Base-by-base conservation (phyloP, 2,113 vertebrate genomes). In the Alligator sinensis region DNA sequence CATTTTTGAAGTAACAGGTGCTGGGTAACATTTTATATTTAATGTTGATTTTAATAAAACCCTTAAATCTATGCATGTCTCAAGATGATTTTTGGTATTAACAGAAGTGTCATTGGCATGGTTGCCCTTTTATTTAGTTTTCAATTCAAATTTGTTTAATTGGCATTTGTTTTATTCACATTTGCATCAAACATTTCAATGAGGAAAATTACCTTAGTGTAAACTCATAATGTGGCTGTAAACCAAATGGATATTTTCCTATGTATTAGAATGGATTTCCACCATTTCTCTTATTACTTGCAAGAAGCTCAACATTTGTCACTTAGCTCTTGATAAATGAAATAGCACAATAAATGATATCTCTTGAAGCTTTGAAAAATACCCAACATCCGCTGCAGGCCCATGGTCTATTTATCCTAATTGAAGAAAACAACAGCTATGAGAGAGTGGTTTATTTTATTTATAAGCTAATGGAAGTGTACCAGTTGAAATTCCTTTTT, bases 391-490 rank as follows among this genome's bases (percentile, higher is more conserved):
- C 24, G 74, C 61, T 81, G n/a, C 16, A 54, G 54, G 12, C 25
- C 1, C 1, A 2, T 16, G 70, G 59, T 30, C 28, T 0, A 1
- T 30, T 13, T 11, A n/a, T 59, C 68, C 38, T 38, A 28, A 28
- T 21, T 47, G 63, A 30, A 80, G 55, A 74, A 68, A 8, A 34
- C 5, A 72, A 38, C n/a, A 34, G 9, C 30, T 0, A 30, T 34
- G 30, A 59, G 14, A n/a, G 9, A 61, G 24, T 61, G 47, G 17
- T 1, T 5, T 28, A 2, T 11, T 58, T 21, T 7, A 0, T 4
- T 90, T 86, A 38, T 74, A 2, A 79, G 27, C 11, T 22, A n/a
- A 2, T 78, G 77, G 2, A n/a, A 3, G 58, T 7, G 9, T 22
- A 63, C 9, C 63, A 72, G 63, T 57, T 3, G 1, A 76, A 93